These are phyloP conservation scores for Cinara cedri DNA, from an alignment of 2,888 invertebrate species.

Conservation along the genomic window DNA sequence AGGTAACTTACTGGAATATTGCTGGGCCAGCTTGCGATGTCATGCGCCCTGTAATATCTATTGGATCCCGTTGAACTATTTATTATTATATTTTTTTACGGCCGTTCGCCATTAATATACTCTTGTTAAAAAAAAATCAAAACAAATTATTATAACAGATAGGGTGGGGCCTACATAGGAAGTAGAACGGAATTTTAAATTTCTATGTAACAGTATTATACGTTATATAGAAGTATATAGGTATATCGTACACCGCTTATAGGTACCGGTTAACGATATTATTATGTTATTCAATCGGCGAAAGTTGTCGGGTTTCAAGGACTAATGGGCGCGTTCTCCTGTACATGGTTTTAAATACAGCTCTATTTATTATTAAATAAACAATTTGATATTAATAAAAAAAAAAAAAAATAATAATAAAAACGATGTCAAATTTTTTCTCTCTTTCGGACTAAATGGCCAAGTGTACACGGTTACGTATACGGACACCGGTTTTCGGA, in stretches of 20 bases:
- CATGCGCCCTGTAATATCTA: too few species aligned
- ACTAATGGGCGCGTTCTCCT: slow-evolving; percentile 20
- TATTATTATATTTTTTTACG: too few species aligned
- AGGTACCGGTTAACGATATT: slow-evolving; percentile 6
- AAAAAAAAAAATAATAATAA: too few species aligned
- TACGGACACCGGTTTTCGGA: too few species aligned
- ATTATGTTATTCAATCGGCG: slow-evolving; percentile 54
- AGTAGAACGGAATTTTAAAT: slow-evolving; percentile 19
- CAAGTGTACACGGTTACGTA: too few species aligned
- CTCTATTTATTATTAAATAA: background rate
- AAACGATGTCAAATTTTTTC: background rate
- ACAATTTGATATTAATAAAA: too few species aligned
- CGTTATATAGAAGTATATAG: background rate
- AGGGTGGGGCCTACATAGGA: slow-evolving; percentile 6
- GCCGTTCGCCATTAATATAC: too few species aligned
- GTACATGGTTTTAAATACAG: slow-evolving; percentile 7
- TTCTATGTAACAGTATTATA: background rate
- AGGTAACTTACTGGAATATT: too few species aligned
- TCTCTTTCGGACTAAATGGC: background rate
- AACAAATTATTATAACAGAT: too few species aligned
- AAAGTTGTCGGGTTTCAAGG: slow-evolving; percentile 46
- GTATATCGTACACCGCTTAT: background rate
- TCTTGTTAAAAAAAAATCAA: too few species aligned
- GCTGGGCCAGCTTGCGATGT: too few species aligned
- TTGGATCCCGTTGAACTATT: too few species aligned